Base-by-base conservation (phyloP, 1,140 invertebrate genomes). In the Drosophila arawakana region DNA sequence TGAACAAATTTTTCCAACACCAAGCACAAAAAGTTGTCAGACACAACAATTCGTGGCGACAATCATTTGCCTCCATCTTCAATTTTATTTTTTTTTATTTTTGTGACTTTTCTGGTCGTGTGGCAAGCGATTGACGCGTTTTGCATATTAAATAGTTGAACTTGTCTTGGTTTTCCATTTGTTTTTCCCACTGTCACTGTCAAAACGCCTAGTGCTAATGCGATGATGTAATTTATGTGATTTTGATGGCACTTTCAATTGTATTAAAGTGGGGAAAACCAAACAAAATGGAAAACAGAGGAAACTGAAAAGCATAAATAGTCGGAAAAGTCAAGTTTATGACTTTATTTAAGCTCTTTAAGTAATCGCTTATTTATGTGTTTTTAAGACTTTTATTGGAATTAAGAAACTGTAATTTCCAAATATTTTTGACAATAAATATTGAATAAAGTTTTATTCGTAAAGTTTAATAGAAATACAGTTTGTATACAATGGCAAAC, bases 171-270 rank as follows among this genome's bases (percentile, higher is more conserved):
- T 60, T 61, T 79, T 65, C 65, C 60, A 76, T 69, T 83, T 81
- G 71, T 66, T 61, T 72, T 34, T 11, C 34, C 25, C 25, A 30
- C 25, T 30, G 25, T 30, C 6, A 30, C 21, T 43, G 13, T 11
- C 2, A 18, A 18, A 61, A 60, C 72, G 73, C 71, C 49, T 54
- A 54, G 66, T 49, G 50, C 63, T 63, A 61, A 55, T 72, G 60
- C 30, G 79, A 86, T 85, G 82, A 85, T 85, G 82, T 85, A 86
- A 86, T 86, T 86, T 88, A 82, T 86, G 77, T 73, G 79, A 76
- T 79, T 79, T 76, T 86, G 62, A 88, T 86, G 60, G 67, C 82
- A 69, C 67, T 70, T 81, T 67, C 71, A 60, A 76, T 81, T 79
- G 66, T 47, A 60, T 72, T 72, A 46, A 70, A 63, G 59, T 44